phyloP scores from a whole-genome alignment of 2,888 invertebrate species.

The Xanthia icteritia region DNA sequence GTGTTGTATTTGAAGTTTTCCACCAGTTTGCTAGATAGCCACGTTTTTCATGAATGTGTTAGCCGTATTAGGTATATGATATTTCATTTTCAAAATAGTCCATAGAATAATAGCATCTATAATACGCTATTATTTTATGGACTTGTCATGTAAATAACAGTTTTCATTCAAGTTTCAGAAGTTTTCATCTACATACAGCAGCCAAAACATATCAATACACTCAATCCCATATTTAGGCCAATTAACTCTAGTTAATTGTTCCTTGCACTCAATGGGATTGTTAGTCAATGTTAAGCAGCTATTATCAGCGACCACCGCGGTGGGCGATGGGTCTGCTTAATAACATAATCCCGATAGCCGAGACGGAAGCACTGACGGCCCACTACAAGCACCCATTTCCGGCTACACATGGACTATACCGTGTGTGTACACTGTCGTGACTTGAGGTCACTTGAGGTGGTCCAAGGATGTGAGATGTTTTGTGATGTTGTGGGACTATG shows the following conservation, averaged over 20 bases:
- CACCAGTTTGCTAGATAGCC: no score
- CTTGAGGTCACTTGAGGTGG: constrained; percentile 64
- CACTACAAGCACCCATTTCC: constrained; percentile 79
- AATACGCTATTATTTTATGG: no score
- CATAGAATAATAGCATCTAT: no score
- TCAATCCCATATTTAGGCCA: constrained; percentile 32
- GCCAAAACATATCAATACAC: constrained; percentile 8
- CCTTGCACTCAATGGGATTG: constrained; percentile 61
- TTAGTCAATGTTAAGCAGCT: constrained; percentile 70
- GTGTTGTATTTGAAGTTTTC: no score
- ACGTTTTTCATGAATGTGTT: no score
- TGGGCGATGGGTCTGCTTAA: constrained; percentile 80
- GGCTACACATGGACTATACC: constrained; percentile 50
- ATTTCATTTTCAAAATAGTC: no score
- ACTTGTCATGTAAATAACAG: no score
- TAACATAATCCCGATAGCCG: constrained; percentile 85
- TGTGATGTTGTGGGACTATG: constrained; percentile 13
- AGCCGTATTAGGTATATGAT: no score
- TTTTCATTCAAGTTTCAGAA: not conserved
- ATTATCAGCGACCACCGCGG: constrained; percentile 81
- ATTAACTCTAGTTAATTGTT: constrained; percentile 30
- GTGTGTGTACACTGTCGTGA: constrained; percentile 53
- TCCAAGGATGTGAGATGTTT: constrained; percentile 45
- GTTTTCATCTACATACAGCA: not conserved
- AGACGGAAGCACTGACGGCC: constrained; percentile 77